A percentile compares a stretch with the other conserved stretches of the same genome.
phyloP scores from a whole-genome alignment of 2,888 invertebrate species.

The Himalopsyche anomala region DNA sequence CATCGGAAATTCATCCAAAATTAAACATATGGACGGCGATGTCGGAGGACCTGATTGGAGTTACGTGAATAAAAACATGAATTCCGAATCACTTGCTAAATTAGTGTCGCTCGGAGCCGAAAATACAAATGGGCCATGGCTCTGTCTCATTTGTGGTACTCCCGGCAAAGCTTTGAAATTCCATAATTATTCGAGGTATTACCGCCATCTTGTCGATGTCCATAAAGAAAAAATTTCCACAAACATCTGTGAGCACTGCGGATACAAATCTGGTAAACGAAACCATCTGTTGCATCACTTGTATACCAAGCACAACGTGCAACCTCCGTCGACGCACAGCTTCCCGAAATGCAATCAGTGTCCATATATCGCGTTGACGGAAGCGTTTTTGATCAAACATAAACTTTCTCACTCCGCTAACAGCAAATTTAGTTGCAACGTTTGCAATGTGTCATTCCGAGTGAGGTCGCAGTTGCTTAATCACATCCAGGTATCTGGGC shows the following conservation, averaged over 20 bases:
- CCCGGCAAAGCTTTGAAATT: slow-evolving; percentile 83
- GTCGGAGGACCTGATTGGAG: slow-evolving; percentile 57
- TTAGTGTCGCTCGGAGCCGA: slow-evolving; percentile 79
- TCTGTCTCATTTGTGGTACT: slow-evolving; percentile 85
- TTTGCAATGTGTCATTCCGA: slow-evolving; percentile 77
- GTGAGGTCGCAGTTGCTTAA: slow-evolving; percentile 71
- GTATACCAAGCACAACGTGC: slow-evolving; percentile 87
- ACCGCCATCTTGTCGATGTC: slow-evolving; percentile 88
- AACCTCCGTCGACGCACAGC: slow-evolving; percentile 81
- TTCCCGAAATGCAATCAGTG: slow-evolving; percentile 90
- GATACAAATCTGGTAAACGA: slow-evolving; percentile 84
- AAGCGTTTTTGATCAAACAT: slow-evolving; percentile 83
- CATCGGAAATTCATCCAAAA: slow-evolving; percentile 51
- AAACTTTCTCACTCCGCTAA: slow-evolving; percentile 79
- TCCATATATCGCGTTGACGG: slow-evolving; percentile 85
- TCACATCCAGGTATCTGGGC: slow-evolving; percentile 79
- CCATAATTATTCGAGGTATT: slow-evolving; percentile 86
- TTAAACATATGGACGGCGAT: slow-evolving; percentile 57
- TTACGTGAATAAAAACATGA: slow-evolving; percentile 74
- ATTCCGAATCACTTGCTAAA: slow-evolving; percentile 80
- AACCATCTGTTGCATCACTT: slow-evolving; percentile 87
- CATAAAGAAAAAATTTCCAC: slow-evolving; percentile 87
- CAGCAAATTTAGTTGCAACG: slow-evolving; percentile 75
- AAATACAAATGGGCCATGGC: slow-evolving; percentile 86
- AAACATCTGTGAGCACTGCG: slow-evolving; percentile 90